Percentiles rank a stretch among this genome's conserved stretches.
Evolutionary conservation across 2,113 vertebrate species (phyloP).

Genomic region (Neolamprologus brichardi): DNA sequence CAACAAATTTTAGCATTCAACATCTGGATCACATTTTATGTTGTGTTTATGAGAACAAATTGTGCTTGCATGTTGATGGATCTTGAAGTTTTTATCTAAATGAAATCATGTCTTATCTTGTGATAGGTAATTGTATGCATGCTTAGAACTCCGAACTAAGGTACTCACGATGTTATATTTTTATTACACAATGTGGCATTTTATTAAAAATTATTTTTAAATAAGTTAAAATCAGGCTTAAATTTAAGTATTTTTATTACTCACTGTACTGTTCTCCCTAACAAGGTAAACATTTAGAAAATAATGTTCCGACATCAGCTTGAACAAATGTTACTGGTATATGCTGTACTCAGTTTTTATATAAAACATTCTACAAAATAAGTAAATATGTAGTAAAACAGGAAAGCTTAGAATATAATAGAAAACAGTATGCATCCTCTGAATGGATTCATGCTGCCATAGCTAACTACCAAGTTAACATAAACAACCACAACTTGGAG

Average conservation of each 20-base stretch:
- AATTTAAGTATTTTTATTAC: neutral
- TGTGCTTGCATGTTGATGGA: neutral
- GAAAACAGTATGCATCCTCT: neutral
- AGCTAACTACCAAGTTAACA: neutral
- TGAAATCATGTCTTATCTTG: neutral
- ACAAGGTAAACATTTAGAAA: neutral
- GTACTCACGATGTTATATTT: neutral
- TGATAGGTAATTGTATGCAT: neutral
- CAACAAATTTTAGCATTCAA: neutral
- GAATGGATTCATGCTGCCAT: neutral
- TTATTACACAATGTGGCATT: neutral
- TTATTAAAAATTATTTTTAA: neutral
- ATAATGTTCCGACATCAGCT: neutral
- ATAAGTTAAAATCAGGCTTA: neutral
- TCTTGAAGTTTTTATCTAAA: neutral
- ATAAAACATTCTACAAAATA: neutral
- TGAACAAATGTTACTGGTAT: neutral
- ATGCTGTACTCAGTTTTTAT: neutral
- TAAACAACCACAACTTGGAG: neutral
- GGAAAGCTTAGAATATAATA: neutral
- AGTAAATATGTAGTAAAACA: neutral
- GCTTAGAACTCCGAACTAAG: neutral
- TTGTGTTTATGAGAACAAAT: neutral
- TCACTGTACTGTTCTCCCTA: neutral
- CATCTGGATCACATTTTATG: neutral